These are phyloP conservation scores for Ammospiza maritima DNA, from an alignment of 2,797 vertebrate species.

Conservation along the genomic window DNA sequence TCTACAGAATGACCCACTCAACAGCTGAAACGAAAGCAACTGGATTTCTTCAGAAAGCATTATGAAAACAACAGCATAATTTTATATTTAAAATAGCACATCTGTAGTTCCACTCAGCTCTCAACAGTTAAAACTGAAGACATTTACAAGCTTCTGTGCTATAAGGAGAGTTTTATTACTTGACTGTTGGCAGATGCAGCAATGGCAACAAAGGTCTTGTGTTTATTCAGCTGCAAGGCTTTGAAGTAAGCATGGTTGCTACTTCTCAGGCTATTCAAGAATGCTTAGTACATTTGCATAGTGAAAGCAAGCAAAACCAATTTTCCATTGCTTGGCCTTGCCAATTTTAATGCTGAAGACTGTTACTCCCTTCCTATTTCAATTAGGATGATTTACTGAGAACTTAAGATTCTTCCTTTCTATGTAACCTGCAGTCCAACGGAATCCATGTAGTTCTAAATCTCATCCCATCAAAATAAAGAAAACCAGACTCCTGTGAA, in stretches of 20 bases:
- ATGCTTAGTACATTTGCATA: neutral
- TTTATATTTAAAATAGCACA: neutral
- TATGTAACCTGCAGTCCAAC: neutral
- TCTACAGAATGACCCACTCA: neutral
- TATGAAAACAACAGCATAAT: neutral
- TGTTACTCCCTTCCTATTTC: neutral
- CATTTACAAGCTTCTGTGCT: neutral
- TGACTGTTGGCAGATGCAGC: neutral
- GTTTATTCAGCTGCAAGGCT: slow-evolving; percentile 56
- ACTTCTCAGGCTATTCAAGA: slow-evolving; percentile 24
- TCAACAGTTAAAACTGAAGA: slow-evolving; percentile 1
- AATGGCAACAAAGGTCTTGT: slow-evolving; percentile 12
- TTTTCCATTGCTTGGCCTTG: neutral
- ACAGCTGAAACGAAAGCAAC: neutral
- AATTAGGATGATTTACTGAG: neutral
- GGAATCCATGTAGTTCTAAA: neutral
- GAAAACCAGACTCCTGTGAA: neutral
- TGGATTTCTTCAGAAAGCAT: neutral
- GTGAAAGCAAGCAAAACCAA: slow-evolving; percentile 5
- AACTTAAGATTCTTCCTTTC: neutral
- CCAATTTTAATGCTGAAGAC: neutral
- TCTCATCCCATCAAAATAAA: neutral
- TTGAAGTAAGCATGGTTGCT: slow-evolving; percentile 25
- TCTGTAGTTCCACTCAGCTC: neutral
- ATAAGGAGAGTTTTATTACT: slow-evolving; percentile 12